These are phyloP conservation scores for Gulo gulo DNA, from an alignment of 2,113 vertebrate genomes.

Conservation along the genomic window DNA sequence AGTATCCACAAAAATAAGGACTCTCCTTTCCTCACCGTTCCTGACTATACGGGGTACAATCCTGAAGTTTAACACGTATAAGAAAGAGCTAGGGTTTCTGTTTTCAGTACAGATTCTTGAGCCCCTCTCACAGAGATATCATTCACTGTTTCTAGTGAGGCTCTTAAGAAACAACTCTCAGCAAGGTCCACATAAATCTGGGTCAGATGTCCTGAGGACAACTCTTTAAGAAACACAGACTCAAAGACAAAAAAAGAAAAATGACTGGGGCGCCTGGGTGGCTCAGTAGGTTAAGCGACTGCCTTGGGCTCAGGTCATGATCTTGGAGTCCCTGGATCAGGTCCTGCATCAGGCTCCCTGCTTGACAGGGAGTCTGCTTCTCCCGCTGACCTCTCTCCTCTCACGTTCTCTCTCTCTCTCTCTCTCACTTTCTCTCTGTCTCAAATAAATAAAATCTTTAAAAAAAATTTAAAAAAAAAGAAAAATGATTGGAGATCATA, in stretches of 20 bases:
- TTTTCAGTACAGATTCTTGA: not conserved
- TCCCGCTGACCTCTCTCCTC: too few relatives aligned
- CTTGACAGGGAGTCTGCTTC: too few relatives aligned
- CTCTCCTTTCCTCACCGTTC: not conserved
- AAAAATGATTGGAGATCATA: not conserved
- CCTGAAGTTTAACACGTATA: not conserved
- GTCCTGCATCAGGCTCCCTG: too few relatives aligned
- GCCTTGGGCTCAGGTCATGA: too few relatives aligned
- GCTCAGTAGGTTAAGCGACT: too few relatives aligned
- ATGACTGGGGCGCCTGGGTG: too few relatives aligned
- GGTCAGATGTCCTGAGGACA: not conserved
- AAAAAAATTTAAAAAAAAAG: too few relatives aligned
- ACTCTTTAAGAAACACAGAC: not conserved
- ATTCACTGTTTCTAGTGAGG: not conserved
- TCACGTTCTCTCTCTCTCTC: too few relatives aligned
- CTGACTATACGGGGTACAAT: not conserved
- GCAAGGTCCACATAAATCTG: not conserved
- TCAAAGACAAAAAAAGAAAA: not conserved
- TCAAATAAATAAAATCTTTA: too few relatives aligned
- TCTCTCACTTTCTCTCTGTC: too few relatives aligned
- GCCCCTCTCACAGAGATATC: not conserved
- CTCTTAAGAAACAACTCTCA: not conserved
- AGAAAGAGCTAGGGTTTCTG: not conserved
- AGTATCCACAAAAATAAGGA: not conserved
- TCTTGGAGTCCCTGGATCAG: too few relatives aligned